Percentiles rank a stretch among this genome's conserved stretches.
phyloP scores from a whole-genome alignment of 2,888 invertebrate genomes.

The Sesia apiformis region DNA sequence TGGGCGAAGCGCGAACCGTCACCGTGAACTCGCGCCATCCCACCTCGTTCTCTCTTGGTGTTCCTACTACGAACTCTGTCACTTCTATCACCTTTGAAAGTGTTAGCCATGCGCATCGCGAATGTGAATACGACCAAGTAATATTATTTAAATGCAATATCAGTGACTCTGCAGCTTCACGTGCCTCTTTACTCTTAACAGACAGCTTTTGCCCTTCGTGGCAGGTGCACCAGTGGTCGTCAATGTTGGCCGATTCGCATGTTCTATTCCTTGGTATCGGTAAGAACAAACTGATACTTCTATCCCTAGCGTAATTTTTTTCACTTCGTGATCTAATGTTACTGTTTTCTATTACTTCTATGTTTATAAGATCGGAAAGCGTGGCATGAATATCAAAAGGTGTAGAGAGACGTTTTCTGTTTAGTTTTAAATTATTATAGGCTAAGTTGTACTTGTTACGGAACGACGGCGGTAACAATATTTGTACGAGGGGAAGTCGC shows the following conservation, averaged over 20 bases:
- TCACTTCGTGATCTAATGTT: constrained; percentile 42
- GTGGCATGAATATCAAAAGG: constrained; percentile 91
- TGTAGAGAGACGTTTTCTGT: constrained; percentile 81
- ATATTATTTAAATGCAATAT: constrained; percentile 77
- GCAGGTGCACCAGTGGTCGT: constrained; percentile 92
- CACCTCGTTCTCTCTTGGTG: constrained; percentile 38
- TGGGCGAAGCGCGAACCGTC: constrained; percentile 78
- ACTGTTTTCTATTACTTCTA: constrained; percentile 54
- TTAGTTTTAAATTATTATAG: constrained; percentile 77
- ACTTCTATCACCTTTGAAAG: constrained; percentile 79
- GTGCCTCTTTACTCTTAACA: constrained; percentile 66
- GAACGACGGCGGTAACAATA: constrained; percentile 84
- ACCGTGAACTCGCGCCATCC: constrained; percentile 77
- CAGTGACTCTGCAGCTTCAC: constrained; percentile 75
- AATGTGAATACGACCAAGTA: neutral
- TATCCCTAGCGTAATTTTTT: constrained; percentile 43
- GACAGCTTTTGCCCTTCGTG: constrained; percentile 77
- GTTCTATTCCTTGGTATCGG: constrained; percentile 81
- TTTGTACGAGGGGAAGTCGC: constrained; percentile 85
- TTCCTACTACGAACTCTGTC: constrained; percentile 71
- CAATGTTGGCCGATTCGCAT: constrained; percentile 85
- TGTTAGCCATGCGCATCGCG: constrained; percentile 78
- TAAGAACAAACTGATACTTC: constrained; percentile 85
- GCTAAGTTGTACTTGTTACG: constrained; percentile 75
- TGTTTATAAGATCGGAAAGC: constrained; percentile 78